These are phyloP conservation scores for Acanthiza pusilla DNA, from an alignment of 2,797 vertebrate species.

Conservation along the genomic window DNA sequence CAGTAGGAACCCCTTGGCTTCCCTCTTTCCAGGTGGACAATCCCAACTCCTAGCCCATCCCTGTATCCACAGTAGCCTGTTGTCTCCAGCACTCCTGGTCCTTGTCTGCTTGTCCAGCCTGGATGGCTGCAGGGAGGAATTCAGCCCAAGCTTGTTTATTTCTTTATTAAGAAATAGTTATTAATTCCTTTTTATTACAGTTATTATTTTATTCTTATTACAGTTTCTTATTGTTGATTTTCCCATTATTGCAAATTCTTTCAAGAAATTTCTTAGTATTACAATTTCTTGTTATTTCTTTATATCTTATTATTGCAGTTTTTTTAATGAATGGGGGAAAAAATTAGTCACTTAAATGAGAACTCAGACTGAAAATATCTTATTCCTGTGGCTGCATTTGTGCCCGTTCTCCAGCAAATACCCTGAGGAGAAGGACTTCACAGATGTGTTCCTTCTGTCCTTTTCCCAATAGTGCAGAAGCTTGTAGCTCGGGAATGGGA, in stretches of 20 bases:
- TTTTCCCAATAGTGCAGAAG: neutral
- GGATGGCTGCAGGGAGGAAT: neutral
- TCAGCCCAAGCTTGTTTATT: neutral
- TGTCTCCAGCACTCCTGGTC: neutral
- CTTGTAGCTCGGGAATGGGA: neutral
- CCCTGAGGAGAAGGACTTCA: neutral
- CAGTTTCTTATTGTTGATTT: neutral
- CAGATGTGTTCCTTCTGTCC: neutral
- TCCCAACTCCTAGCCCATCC: neutral
- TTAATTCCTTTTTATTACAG: neutral
- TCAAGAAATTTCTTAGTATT: neutral
- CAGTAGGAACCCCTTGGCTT: neutral
- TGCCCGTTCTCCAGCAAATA: neutral
- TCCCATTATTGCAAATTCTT: neutral
- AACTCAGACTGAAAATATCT: neutral
- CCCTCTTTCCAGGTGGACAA: neutral
- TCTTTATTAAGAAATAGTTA: neutral
- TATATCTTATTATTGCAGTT: neutral
- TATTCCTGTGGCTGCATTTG: neutral
- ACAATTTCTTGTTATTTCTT: neutral
- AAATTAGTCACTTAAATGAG: neutral
- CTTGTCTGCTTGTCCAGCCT: neutral
- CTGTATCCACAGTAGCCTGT: accelerated
- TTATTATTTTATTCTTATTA: neutral
- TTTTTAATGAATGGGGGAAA: neutral